Base-by-base conservation (phyloP, 2,797 vertebrate genomes). In the Cossypha polioptera region DNA sequence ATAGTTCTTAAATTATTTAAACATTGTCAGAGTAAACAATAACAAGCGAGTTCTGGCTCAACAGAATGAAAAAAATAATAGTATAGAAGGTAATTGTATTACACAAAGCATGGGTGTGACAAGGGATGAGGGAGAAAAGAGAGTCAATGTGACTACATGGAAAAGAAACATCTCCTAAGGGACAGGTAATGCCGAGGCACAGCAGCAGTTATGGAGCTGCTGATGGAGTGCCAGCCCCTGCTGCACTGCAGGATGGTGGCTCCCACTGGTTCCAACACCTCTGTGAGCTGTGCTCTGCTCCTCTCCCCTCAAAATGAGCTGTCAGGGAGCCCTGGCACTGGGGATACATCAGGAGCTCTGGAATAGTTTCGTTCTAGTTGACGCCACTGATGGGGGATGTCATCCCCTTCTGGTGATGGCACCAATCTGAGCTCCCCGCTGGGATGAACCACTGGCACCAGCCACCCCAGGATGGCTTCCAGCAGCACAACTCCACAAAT, bases 101-200 rank as follows among this genome's bases (percentile, higher is more conserved):
- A 96, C 92, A 96, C 22, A 26, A 91, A 96, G 94, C 65, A 11
- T 14, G 25, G 85, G 67, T 61, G 55, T 45, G 86, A 26, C 0
- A 51, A 78, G 88, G 62, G 95, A 96, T 25, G 75, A 91, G 96
- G 31, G 93, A 91, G 84, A 82, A 96, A 94, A 66, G 36, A 59
- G 71, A 97, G 98, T 98, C 98, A 98, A 98, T 98, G 98, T 98
- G 98, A 98, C 98, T 96, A 93, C 48, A 35, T 1, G 77, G 96
- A 96, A 97, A 50, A 97, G 93, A 97, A 97, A 84, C 42, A 86
- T 97, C 97, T 98, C 98, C 94, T 97, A 96, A 96, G 96, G 96
- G 97, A 98, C 97, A 97, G 97, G 97, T 96, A 97, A 98, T 95
- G 97, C 96, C 53, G 38, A 91, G 97, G 95, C 68, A 67, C 69